Percentiles rank a stretch among this genome's conserved stretches.
phyloP scores from a whole-genome alignment of 2,888 invertebrate species.

The Mythimna loreyi region DNA sequence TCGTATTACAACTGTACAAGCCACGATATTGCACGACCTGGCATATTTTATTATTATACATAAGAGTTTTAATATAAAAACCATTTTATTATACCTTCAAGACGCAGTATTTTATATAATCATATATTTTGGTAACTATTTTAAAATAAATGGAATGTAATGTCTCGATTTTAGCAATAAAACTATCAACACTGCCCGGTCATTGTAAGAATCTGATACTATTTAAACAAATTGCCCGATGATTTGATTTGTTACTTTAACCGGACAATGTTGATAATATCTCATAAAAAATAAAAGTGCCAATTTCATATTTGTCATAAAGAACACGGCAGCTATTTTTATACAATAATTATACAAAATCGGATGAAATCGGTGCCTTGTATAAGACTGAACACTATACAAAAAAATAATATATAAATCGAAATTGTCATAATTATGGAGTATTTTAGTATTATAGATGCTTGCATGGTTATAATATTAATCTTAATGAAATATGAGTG shows the following conservation, averaged over 20 bases:
- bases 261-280: conserved; percentile 25
- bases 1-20: conserved; percentile 33
- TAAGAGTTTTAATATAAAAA: conserved; percentile 29
- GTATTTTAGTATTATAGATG: conserved; percentile 39
- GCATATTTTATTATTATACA: conserved; percentile 44
- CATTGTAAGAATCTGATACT: conserved; percentile 2
- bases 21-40: conserved; percentile 11
- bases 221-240: conserved; percentile 1
- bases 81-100: conserved; percentile 27
- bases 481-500: conserved; percentile 44
- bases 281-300: conserved; percentile 55
- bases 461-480: conserved; percentile 53
- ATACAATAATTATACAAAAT: conserved; percentile 66
- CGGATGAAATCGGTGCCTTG: conserved; percentile 82
- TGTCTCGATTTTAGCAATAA: conserved; percentile 55
- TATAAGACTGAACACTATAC: conserved; percentile 80
- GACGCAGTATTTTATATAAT: conserved; percentile 60
- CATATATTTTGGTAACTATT: conserved; percentile 57
- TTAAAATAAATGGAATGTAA: conserved; percentile 48
- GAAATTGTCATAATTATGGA: conserved; percentile 37
- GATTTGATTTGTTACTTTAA: background rate
- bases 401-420: conserved; percentile 64
- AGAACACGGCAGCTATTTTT: conserved; percentile 68
- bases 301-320: conserved; percentile 49
- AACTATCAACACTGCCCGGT: conserved; percentile 17